Conservation (phyloP, 2,113 vertebrate species). For the Psephotus haematonotus region DNA sequence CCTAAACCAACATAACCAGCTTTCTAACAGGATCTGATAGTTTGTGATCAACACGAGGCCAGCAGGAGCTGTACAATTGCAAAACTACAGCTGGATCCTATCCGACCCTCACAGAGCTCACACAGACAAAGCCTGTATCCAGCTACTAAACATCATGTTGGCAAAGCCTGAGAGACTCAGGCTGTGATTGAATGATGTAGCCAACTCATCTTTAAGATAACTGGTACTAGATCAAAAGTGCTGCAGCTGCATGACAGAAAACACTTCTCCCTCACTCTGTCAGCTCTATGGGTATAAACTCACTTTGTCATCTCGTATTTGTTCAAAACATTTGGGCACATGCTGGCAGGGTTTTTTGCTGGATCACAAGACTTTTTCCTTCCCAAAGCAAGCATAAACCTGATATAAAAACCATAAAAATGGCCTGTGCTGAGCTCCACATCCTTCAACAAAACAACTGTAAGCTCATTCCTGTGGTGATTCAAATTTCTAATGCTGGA, state of each 20-base stretch:
- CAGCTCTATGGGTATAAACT: neutral
- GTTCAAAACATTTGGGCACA: neutral
- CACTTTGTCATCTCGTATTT: neutral
- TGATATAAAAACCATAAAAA: neutral
- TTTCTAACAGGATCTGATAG: neutral
- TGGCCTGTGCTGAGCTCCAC: fast-evolving
- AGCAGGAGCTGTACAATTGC: neutral
- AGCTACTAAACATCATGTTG: neutral
- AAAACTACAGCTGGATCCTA: neutral
- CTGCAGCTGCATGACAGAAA: neutral
- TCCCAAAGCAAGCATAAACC: neutral
- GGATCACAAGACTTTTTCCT: neutral
- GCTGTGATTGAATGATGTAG: neutral
- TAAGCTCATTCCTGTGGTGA: neutral
- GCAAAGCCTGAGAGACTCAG: neutral
- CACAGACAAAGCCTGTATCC: neutral
- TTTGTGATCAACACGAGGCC: neutral
- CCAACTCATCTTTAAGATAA: neutral
- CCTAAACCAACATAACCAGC: neutral
- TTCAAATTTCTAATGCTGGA: neutral
- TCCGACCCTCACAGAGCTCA: neutral
- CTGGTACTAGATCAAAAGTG: neutral
- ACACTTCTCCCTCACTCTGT: neutral
- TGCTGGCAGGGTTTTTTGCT: neutral
- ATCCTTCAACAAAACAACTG: neutral